Evolutionary conservation across 2,888 invertebrate species (phyloP).

Genomic region (Mythimna ferrago): DNA sequence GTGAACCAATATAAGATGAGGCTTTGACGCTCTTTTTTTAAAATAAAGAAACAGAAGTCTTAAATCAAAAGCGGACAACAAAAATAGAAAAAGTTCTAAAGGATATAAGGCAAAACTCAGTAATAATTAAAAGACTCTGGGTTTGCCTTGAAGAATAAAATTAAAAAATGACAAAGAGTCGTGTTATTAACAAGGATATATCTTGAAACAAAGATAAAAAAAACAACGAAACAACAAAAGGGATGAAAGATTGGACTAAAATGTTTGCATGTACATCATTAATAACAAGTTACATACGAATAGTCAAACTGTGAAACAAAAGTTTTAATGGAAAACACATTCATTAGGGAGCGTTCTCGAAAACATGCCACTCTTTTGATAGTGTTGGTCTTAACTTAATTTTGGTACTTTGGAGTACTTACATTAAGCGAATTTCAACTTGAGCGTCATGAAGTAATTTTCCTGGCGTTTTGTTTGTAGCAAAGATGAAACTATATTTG

Average conservation of each 20-base stretch:
- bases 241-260: not conserved
- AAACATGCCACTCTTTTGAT: constrained; percentile 11
- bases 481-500: not conserved
- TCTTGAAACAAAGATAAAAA: constrained; percentile 22
- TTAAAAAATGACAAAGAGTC: not conserved
- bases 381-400: not conserved
- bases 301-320: constrained; percentile 11
- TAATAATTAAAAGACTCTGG: not conserved
- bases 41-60: not conserved
- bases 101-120: not conserved
- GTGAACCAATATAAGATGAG: not conserved
- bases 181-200: constrained; percentile 22
- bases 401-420: constrained; percentile 19
- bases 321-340: constrained; percentile 35
- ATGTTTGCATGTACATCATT: not conserved
- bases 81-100: not conserved
- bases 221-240: constrained; percentile 11
- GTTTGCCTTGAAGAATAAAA: not conserved
- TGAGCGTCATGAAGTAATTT: not conserved
- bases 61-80: not conserved
- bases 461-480: not conserved
- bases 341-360: constrained; percentile 8
- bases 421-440: not conserved
- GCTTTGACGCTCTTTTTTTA: not conserved
- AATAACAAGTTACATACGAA: constrained; percentile 6